Percentiles rank a stretch among this genome's conserved stretches.
phyloP scores from a whole-genome alignment of 1,140 invertebrate genomes.

The Agrilus planipennis region DNA sequence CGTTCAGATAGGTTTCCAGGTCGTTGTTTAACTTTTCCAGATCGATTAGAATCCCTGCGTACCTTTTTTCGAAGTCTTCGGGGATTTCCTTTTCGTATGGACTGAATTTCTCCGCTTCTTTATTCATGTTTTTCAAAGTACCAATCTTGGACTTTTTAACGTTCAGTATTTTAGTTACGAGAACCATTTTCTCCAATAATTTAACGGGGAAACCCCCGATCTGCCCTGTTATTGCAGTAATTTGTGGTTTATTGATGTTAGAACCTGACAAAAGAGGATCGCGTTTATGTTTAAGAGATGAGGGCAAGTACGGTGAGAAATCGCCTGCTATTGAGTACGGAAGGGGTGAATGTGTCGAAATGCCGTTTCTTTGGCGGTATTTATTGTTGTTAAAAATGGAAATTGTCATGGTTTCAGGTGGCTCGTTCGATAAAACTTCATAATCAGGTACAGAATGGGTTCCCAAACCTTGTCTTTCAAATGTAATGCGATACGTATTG shows the following conservation, averaged over 20 bases:
- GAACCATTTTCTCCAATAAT: slow-evolving; percentile 75
- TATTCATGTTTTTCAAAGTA: slow-evolving; percentile 77
- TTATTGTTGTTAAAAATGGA: slow-evolving; percentile 75
- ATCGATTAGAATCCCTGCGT: slow-evolving; percentile 80
- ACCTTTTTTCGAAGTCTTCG: slow-evolving; percentile 79
- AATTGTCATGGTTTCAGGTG: slow-evolving; percentile 80
- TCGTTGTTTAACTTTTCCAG: slow-evolving; percentile 86
- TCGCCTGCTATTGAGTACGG: slow-evolving; percentile 7
- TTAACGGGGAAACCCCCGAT: slow-evolving; percentile 76
- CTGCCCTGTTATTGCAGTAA: slow-evolving; percentile 35
- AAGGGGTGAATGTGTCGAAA: slow-evolving; percentile 28
- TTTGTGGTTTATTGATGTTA: slow-evolving; percentile 33
- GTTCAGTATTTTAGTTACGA: slow-evolving; percentile 73
- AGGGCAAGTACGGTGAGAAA: too few species aligned
- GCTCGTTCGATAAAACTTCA: slow-evolving; percentile 90
- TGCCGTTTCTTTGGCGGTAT: slow-evolving; percentile 58
- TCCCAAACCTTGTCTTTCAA: slow-evolving; percentile 85
- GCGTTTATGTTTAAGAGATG: slow-evolving; percentile 34
- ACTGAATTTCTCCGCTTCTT: slow-evolving; percentile 76
- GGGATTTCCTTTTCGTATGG: slow-evolving; percentile 60
- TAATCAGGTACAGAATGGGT: slow-evolving; percentile 95
- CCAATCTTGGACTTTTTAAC: slow-evolving; percentile 74
- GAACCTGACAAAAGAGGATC: slow-evolving; percentile 41
- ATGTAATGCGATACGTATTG: slow-evolving; percentile 95
- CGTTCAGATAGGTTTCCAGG: slow-evolving; percentile 72